Percentiles rank a stretch among this genome's conserved stretches.
phyloP scores from a whole-genome alignment of 2,797 vertebrate genomes.

The Scarus forsteni region DNA sequence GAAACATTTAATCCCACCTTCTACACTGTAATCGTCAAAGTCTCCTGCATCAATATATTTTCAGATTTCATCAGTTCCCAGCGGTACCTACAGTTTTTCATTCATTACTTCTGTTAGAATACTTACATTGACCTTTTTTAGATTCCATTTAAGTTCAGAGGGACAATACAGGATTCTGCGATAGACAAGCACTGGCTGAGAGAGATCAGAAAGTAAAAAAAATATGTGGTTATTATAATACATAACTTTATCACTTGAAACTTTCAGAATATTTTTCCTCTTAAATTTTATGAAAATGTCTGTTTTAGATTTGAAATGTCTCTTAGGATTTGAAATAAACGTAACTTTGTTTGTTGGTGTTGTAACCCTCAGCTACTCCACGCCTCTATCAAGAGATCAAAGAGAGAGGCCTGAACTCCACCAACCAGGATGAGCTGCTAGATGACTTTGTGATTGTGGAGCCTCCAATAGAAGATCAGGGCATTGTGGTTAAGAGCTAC shows the following conservation, averaged over 20 bases:
- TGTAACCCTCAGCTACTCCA: constrained; percentile 85
- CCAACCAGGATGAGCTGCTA: constrained; percentile 87
- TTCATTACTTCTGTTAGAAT: constrained; percentile 9
- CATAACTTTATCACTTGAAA: background rate
- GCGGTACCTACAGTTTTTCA: background rate
- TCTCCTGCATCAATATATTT: background rate
- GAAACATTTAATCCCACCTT: constrained; percentile 18
- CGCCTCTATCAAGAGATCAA: constrained; percentile 94
- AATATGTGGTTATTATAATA: background rate
- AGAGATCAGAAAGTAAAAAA: background rate
- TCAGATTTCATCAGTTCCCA: background rate
- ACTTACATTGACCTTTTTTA: constrained; percentile 3
- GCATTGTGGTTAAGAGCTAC: constrained; percentile 92
- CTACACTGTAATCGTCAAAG: constrained; percentile 13
- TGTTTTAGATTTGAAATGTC: background rate
- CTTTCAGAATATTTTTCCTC: background rate
- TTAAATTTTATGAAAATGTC: background rate
- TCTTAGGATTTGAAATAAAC: background rate
- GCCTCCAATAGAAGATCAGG: constrained; percentile 63
- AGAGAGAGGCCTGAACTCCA: constrained; percentile 91
- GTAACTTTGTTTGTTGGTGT: background rate
- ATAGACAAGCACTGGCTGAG: background rate
- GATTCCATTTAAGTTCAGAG: background rate
- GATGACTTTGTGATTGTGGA: constrained; percentile 82
- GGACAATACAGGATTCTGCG: background rate